Evolutionary conservation across 2,113 vertebrate species (phyloP).

Genomic region (Melanocharis versteri): DNA sequence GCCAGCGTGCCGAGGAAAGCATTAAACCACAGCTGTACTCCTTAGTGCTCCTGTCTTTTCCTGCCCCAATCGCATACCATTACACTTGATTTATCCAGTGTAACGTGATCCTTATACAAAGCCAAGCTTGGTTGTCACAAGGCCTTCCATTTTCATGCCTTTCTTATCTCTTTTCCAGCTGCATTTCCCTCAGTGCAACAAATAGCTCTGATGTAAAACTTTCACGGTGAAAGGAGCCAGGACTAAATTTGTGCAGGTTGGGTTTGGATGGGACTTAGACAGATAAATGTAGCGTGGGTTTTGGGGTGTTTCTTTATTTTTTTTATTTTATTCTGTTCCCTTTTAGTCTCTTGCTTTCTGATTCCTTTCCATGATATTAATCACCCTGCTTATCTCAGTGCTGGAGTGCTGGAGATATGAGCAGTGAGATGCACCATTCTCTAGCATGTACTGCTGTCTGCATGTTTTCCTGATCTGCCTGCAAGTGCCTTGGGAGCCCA

Average conservation of each 20-base stretch:
- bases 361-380: background rate
- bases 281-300: background rate
- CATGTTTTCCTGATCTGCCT: background rate
- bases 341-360: background rate
- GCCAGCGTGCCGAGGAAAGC: background rate
- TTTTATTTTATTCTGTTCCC: background rate
- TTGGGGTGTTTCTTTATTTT: background rate
- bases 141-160: constrained; percentile 11
- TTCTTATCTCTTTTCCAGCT: constrained; percentile 1
- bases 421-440: background rate
- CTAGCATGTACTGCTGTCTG: background rate
- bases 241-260: background rate
- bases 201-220: background rate
- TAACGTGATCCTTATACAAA: background rate
- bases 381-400: background rate
- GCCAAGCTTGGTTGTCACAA: background rate
- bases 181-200: background rate
- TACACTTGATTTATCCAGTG: constrained; percentile 28
- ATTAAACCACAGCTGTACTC: constrained; percentile 9
- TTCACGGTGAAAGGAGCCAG: background rate
- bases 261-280: background rate
- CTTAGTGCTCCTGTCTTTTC: constrained; percentile 16
- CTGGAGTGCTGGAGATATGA: background rate
- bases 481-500: background rate
- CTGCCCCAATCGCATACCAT: constrained; percentile 5